Base-by-base conservation (phyloP, 1,140 invertebrate genomes). In the Atta cephalotes region DNA sequence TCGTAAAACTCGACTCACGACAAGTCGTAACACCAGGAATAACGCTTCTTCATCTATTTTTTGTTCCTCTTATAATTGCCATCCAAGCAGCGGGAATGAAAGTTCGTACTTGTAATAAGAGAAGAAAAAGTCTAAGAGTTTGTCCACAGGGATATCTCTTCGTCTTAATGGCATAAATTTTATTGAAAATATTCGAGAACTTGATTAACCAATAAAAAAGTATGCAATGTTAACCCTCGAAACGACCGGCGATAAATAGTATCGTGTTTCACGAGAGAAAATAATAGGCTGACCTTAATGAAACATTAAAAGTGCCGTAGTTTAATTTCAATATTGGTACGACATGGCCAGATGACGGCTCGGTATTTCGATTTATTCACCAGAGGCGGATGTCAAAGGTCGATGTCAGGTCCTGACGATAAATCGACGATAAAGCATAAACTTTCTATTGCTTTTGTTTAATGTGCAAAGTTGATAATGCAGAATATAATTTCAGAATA, bases 1-100 rank as follows among this genome's bases (percentile, higher is more conserved):
- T 94, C 92, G 91, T 94, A 94, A 94, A 93, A 93, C 87, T 89
- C 91, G 89, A 91, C 93, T 92, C 94, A 94, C 92, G 92, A 92
- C 92, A 84, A 92, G 92, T 93, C 93, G 92, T 94, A 94, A 94
- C 90, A 87, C 88, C 86, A 85, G 76, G 84, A 84, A 93, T 89
- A 86, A 74, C 18, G 80, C 31, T 88, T 84, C 72, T 80, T 90
- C 88, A 85, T 89, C 79, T 84, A 77, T 87, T 90, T 89, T 88
- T 88, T 51, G 88, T 86, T 76, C 49, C 45, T 68, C 53, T 84
- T 89, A 90, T 93, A 94, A 94, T 94, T 94, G 90, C 87, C 84
- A 92, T 93, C 92, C 88, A 60, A 74, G 80, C 45, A 16, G 71
- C 72, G 58, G 84, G 70, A 91, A 91, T 91, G 88, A 91, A 93